Base-by-base conservation (phyloP, 2,797 vertebrate genomes). In the Pseudomugil gertrudae region DNA sequence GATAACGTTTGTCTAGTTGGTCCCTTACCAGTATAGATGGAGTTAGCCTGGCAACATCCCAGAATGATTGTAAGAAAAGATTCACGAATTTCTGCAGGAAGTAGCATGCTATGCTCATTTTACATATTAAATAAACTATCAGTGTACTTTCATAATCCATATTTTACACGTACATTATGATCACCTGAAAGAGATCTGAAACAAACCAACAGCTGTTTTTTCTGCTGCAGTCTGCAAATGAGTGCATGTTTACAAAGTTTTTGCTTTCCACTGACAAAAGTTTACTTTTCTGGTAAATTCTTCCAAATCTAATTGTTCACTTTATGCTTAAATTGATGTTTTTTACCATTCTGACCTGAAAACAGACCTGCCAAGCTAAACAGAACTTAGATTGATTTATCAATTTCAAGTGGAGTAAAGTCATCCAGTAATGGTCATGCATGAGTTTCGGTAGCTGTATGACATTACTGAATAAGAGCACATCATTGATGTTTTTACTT, bases 1-100 rank as follows among this genome's bases (percentile, higher is more conserved):
- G 35, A 58, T 27, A 59, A 38, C 9, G 36, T 50, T 67, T 13
- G 59, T 66, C 80, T 54, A 48, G 54, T 71, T 35, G 77, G 68
- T 69, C 78, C 8, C 40, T 43, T 2, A 21, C 40, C 7, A 45
- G 21, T n/a, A 9, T 45, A 19, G 19, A 45, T 19, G 13, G 21
- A 23, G 21, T 23, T 23, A n/a, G 43, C 43, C 9, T 47, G 43
- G n/a, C n/a, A 47, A 47, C 43, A 8, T 48, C 45, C 19, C 2
- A 48, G 10, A 47, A 48, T 72, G 58, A 72, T 36, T 59, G 56
- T 72, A 10, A 11, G 9, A 48, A 48, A 8, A 9, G 19, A 21
- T 8, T 45, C 40, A 45, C 3, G 7, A 5, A 45, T 21, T 45
- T 45, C 8, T 45, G 17, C 19, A 19, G 17, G 6, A 43, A 43